Conservation (phyloP, 2,797 vertebrate species). For the Sebastes trivittatus region DNA sequence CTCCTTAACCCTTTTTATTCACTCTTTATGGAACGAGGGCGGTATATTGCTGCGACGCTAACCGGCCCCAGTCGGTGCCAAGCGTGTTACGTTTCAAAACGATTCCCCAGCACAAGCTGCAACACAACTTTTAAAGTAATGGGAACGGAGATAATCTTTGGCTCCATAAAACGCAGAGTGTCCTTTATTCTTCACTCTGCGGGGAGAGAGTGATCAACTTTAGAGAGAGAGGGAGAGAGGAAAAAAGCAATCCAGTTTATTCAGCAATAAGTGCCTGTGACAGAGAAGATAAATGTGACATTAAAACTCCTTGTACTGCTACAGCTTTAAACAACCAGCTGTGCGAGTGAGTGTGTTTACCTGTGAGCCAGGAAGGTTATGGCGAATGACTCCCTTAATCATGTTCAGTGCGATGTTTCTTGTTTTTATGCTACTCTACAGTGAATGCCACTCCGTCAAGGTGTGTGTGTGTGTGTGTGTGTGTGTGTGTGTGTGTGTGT, state of each 20-base stretch:
- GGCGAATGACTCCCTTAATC: slow-evolving; percentile 38
- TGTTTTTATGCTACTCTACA: slow-evolving; percentile 30
- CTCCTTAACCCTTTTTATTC: slow-evolving; percentile 1
- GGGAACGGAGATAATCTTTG: slow-evolving; percentile 12
- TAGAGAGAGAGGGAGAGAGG: background rate
- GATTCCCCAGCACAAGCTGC: background rate
- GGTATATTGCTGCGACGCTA: background rate
- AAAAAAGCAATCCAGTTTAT: slow-evolving; percentile 36
- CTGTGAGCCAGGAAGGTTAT: background rate
- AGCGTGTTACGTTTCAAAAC: slow-evolving; percentile 21
- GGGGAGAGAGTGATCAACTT: background rate
- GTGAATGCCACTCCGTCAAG: slow-evolving; percentile 34
- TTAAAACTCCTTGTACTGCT: slow-evolving; percentile 45
- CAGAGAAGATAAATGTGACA: slow-evolving; percentile 61
- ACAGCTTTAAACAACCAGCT: slow-evolving; percentile 13
- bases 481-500: background rate
- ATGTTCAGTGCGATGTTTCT: slow-evolving; percentile 14
- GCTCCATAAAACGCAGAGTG: slow-evolving; percentile 19
- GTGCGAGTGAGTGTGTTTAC: background rate
- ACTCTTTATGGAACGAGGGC: background rate
- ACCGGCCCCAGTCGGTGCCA: background rate
- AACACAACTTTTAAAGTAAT: slow-evolving; percentile 42
- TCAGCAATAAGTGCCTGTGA: slow-evolving; percentile 58
- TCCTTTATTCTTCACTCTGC: slow-evolving; percentile 28
- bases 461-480: background rate